These are phyloP conservation scores for Wiebesia pumilae DNA, from an alignment of 1,140 invertebrate species.

Conservation along the genomic window DNA sequence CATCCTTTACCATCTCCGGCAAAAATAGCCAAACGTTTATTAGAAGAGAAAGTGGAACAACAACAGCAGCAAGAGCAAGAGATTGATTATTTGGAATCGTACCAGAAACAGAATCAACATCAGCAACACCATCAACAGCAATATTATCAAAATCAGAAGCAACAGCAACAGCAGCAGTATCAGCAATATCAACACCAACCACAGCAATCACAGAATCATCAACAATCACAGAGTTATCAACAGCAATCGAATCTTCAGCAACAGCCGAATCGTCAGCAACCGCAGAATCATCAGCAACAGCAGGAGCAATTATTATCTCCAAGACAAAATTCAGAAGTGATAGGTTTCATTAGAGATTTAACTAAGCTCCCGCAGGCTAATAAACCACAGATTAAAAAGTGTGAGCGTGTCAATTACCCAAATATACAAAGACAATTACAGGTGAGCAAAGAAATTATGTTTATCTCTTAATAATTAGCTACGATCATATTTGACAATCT, in stretches of 20 bases:
- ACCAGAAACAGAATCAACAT: not conserved
- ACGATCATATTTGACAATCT: no score
- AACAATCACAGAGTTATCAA: not conserved
- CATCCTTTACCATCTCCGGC: slow-evolving; percentile 28
- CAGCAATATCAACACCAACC: not conserved
- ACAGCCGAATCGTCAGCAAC: not conserved
- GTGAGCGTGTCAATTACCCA: slow-evolving; percentile 25
- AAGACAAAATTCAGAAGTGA: not conserved
- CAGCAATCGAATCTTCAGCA: not conserved
- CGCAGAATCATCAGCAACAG: not conserved
- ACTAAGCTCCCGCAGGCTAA: slow-evolving; percentile 15
- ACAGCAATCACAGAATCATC: not conserved
- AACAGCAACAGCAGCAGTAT: not conserved
- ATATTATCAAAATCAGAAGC: not conserved
- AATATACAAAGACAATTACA: not conserved
- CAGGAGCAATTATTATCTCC: not conserved
- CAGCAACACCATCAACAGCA: not conserved
- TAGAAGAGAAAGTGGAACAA: not conserved
- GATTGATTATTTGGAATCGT: no score
- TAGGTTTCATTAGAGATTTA: not conserved
- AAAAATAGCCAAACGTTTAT: slow-evolving; percentile 5
- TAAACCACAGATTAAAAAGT: slow-evolving; percentile 28
- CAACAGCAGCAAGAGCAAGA: not conserved
- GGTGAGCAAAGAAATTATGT: not conserved
- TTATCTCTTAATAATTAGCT: no score